Base-by-base conservation (phyloP, 2,113 vertebrate species). In the Corapipo altera region DNA sequence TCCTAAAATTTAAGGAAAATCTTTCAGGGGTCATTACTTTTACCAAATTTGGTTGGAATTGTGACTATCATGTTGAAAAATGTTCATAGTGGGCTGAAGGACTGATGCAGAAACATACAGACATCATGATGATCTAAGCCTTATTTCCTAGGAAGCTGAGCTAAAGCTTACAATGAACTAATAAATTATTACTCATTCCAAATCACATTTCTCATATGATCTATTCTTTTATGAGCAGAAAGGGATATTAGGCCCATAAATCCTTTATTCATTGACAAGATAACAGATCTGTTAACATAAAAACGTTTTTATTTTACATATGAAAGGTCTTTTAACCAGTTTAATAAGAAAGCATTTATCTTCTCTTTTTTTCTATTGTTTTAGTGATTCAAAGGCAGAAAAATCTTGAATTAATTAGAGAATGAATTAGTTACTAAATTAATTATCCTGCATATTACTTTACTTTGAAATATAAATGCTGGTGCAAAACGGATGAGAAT, bases 271-370 rank as follows among this genome's bases (percentile, higher is more conserved):
- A 76, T 62, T 96, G 89, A 93, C 94, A 93, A 82, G 89, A 94
- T 95, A 95, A 95, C 94, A 83, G 87, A 81, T 37, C 26, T 91
- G 51, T 81, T 95, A 93, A 93, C 55, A 88, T 93, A 85, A 96
- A 97, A 96, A 64, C 43, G 16, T 59, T 95, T 94, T 77, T 66
- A 76, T 88, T 97, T 96, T 96, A 64, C 91, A 96, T 97, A 94
- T 94, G 67, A 95, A 96, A 95, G 86, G 79, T 23, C 78, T 88
- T 95, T 80, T 67, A 94, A 83, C 16, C 43, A 70, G 55, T 77
- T 88, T 94, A 59, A 90, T 51, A 79, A 83, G 43, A 91, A 83
- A 91, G 52, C 64, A 73, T 80, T 89, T 77, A 84, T 77, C 61
- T 90, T 85, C 52, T 54, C 62, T 74, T 54, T 54, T 73, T 55